A percentile compares a stretch with the other conserved stretches of the same genome.
Conservation (phyloP, 2,797 vertebrate species). For the Danio albolineatus region DNA sequence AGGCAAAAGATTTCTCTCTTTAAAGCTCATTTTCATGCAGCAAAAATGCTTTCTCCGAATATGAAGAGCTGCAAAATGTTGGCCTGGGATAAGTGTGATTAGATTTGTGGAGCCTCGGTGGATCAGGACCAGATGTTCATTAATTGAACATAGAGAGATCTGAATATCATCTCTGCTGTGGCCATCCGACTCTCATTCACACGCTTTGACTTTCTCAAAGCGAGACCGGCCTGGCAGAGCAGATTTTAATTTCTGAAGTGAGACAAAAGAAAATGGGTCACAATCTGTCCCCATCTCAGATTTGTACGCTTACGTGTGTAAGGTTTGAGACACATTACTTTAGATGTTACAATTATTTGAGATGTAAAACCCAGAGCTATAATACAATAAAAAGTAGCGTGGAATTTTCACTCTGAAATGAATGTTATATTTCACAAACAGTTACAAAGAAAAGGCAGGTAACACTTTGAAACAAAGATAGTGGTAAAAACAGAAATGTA, state of each 20-base stretch:
- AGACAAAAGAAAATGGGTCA: conserved; percentile 59
- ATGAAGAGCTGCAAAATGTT: conserved; percentile 29
- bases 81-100: conserved; percentile 28
- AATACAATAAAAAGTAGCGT: too few species aligned
- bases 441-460: too few species aligned
- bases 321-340: conserved; percentile 25
- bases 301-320: conserved; percentile 41
- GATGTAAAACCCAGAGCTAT: background rate
- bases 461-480: too few species aligned
- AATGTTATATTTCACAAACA: too few species aligned
- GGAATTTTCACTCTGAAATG: too few species aligned
- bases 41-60: background rate
- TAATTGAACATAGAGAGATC: conserved; percentile 44
- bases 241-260: conserved; percentile 41
- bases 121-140: conserved; percentile 60
- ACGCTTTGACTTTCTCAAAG: background rate
- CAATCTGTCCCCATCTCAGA: conserved; percentile 62
- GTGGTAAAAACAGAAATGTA: too few species aligned
- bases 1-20: background rate
- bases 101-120: conserved; percentile 42
- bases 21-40: background rate
- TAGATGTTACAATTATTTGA: background rate
- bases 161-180: conserved; percentile 29
- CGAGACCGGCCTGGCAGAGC: conserved; percentile 27
- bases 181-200: conserved; percentile 25